These are phyloP conservation scores for Drosophila willistoni DNA, from an alignment of 1,140 invertebrate genomes.

Conservation along the genomic window DNA sequence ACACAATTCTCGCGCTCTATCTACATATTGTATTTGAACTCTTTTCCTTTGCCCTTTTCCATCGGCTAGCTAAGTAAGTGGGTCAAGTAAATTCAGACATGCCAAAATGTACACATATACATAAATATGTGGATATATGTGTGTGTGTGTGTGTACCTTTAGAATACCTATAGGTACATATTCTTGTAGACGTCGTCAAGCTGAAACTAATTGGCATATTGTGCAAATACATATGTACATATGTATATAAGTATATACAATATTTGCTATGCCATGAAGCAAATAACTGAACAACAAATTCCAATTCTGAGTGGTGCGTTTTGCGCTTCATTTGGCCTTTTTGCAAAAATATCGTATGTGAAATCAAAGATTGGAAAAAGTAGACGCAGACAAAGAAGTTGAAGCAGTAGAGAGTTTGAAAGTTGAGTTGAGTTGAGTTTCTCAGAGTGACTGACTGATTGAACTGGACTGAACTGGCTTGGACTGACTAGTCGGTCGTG, in stretches of 20 bases:
- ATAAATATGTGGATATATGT: neutral
- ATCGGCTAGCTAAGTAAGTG: constrained; percentile 4
- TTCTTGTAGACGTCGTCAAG: constrained; percentile 13
- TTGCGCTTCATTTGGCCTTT: constrained; percentile 36
- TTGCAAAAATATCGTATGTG: neutral
- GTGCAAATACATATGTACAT: neutral
- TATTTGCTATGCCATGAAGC: constrained; percentile 13
- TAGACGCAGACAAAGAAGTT: neutral
- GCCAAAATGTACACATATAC: constrained; percentile 3
- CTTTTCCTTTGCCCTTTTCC: neutral
- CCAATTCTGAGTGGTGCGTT: constrained; percentile 30
- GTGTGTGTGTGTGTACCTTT: too few species aligned
- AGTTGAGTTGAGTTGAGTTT: constrained; percentile 27
- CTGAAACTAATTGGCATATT: constrained; percentile 68
- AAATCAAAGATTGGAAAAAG: neutral
- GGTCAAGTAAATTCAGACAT: constrained; percentile 10
- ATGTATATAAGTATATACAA: neutral
- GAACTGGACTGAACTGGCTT: neutral
- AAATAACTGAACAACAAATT: constrained; percentile 21
- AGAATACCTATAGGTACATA: neutral
- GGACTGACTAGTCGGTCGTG: constrained; percentile 7
- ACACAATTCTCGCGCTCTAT: neutral
- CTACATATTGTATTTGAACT: neutral
- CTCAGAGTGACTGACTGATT: constrained; percentile 16
- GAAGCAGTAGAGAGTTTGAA: neutral